Percentiles rank a stretch among this genome's conserved stretches.
These are phyloP conservation scores for Eriocheir sinensis DNA, from an alignment of 1,140 invertebrate genomes.

Conservation along the genomic window DNA sequence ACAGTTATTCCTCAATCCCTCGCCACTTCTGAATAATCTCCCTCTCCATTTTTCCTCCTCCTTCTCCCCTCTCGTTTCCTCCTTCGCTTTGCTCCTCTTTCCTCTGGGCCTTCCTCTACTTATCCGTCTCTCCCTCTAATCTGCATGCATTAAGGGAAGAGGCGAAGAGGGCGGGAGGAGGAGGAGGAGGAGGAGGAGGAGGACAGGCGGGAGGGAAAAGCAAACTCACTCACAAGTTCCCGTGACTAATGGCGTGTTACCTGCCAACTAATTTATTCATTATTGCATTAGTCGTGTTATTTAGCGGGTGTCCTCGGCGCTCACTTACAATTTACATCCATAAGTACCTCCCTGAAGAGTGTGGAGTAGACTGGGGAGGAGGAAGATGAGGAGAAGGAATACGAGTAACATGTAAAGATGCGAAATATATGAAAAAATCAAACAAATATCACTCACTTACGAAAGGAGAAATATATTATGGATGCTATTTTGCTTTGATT, in stretches of 20 bases:
- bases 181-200: not conserved
- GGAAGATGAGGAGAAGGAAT: too few relatives aligned
- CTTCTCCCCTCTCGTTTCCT: not conserved
- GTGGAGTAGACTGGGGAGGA: not conserved
- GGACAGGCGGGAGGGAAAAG: not conserved
- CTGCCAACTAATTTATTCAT: not conserved
- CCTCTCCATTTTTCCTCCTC: not conserved
- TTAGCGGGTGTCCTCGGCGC: not conserved
- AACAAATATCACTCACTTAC: too few relatives aligned
- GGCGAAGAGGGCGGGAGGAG: too few relatives aligned
- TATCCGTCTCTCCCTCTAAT: constrained; percentile 19
- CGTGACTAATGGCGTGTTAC: not conserved
- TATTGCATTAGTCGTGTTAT: not conserved
- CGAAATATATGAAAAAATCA: too few relatives aligned
- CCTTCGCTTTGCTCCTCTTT: not conserved
- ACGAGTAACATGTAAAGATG: too few relatives aligned
- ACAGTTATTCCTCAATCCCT: not conserved
- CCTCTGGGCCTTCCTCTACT: not conserved
- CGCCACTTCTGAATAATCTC: not conserved
- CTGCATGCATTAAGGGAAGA: not conserved
- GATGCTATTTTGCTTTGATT: too few relatives aligned
- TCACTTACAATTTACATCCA: not conserved
- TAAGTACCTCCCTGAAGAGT: not conserved
- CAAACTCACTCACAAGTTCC: not conserved
- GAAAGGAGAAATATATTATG: too few relatives aligned